Conservation (phyloP, 2,888 invertebrate species). For the Drosophila anceps region DNA sequence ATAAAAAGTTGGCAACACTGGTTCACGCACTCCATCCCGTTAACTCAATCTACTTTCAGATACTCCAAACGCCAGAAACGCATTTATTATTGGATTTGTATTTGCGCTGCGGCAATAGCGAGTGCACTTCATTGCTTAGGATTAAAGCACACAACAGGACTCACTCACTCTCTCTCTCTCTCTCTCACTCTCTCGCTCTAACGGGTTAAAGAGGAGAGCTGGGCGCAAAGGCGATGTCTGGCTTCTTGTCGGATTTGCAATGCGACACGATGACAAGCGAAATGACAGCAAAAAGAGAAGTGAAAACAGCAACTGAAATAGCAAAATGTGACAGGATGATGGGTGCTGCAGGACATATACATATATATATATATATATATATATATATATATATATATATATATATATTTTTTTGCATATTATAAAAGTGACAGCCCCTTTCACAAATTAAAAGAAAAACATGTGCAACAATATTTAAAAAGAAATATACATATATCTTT, state of each 20-base stretch:
- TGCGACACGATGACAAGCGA: slow-evolving; percentile 45
- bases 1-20: too few species aligned
- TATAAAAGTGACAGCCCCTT: slow-evolving; percentile 26
- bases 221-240: slow-evolving; percentile 29
- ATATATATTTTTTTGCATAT: slow-evolving; percentile 22
- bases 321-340: slow-evolving; percentile 66
- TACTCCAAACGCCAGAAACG: too few species aligned
- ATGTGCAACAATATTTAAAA: slow-evolving; percentile 15
- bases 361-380: too few species aligned
- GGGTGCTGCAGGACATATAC: slow-evolving; percentile 63
- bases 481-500: not conserved
- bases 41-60: slow-evolving; percentile 3
- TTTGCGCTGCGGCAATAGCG: slow-evolving; percentile 10
- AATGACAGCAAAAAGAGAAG: slow-evolving; percentile 17
- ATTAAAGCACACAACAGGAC: slow-evolving; percentile 36
- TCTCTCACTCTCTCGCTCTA: slow-evolving; percentile 20
- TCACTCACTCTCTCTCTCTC: not conserved
- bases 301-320: slow-evolving; percentile 37
- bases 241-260: slow-evolving; percentile 46
- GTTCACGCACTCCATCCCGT: slow-evolving; percentile 2
- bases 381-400: too few species aligned
- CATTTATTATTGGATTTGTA: slow-evolving; percentile 27
- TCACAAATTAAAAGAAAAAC: slow-evolving; percentile 26
- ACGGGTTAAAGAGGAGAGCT: slow-evolving; percentile 48
- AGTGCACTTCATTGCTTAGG: slow-evolving; percentile 27